A percentile compares a stretch with the other conserved stretches of the same genome.
These are phyloP conservation scores for Drosophila guanche DNA, from an alignment of 1,140 invertebrate genomes.

Conservation along the genomic window DNA sequence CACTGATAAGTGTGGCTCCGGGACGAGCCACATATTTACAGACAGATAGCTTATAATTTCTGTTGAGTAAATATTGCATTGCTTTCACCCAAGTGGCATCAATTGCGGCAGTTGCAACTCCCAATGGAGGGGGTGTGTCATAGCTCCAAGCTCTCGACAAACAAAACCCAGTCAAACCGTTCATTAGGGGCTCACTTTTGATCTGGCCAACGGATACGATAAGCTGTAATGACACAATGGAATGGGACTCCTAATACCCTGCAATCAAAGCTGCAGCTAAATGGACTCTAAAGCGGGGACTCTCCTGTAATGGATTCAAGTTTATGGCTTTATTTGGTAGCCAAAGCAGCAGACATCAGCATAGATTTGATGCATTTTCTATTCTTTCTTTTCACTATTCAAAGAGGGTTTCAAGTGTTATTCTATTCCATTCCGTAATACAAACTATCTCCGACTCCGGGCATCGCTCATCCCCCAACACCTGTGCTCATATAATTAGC, in stretches of 20 bases:
- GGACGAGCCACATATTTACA: conserved; percentile 3
- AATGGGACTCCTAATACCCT: conserved; percentile 12
- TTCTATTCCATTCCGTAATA: too few relatives aligned
- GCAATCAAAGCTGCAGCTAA: conserved; percentile 14
- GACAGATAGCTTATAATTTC: conserved; percentile 1
- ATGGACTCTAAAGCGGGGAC: conserved; percentile 17
- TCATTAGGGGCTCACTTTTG: conserved; percentile 1
- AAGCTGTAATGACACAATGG: conserved; percentile 37
- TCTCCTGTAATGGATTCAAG: too few relatives aligned
- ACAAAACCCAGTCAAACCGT: conserved; percentile 21
- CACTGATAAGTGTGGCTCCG: conserved; percentile 9
- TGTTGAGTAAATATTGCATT: conserved; percentile 24
- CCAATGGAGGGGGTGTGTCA: conserved; percentile 17
- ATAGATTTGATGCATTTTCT: too few relatives aligned
- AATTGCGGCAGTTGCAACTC: conserved; percentile 11
- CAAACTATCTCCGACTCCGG: too few relatives aligned
- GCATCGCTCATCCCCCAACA: neutral
- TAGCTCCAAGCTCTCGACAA: conserved; percentile 28
- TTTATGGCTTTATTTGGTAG: too few relatives aligned
- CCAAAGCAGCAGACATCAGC: too few relatives aligned
- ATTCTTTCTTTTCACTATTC: too few relatives aligned
- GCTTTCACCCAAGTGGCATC: neutral
- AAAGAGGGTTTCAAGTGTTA: too few relatives aligned
- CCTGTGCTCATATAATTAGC: conserved; percentile 20
- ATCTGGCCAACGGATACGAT: neutral